These are phyloP conservation scores for Ornithoptera priamus DNA, from an alignment of 2,888 invertebrate genomes.

Conservation along the genomic window DNA sequence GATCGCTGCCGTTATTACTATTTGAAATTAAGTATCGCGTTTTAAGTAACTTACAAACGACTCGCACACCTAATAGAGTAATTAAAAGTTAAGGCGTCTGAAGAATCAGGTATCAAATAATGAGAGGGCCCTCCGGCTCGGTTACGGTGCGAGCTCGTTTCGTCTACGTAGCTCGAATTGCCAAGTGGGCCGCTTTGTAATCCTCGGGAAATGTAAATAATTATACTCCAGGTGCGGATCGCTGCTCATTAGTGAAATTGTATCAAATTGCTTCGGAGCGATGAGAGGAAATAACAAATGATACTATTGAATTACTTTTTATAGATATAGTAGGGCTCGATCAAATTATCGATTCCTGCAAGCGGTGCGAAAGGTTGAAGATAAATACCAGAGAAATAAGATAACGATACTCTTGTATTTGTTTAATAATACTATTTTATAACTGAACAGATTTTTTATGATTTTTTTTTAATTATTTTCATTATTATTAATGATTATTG, in stretches of 20 bases:
- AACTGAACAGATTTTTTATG: no score
- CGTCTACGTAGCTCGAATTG: slow-evolving; percentile 13
- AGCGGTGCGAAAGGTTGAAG: no score
- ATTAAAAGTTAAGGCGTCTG: slow-evolving; percentile 18
- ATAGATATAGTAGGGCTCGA: no score
- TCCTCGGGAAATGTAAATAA: slow-evolving; percentile 23
- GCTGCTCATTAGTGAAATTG: slow-evolving; percentile 26
- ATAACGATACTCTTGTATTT: no score
- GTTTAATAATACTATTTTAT: no score
- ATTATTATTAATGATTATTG: no score
- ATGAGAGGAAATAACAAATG: slow-evolving; percentile 11
- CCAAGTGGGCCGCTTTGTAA: slow-evolving; percentile 24
- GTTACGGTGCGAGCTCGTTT: slow-evolving; percentile 10
- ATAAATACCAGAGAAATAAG: no score
- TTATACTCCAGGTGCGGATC: slow-evolving; percentile 20
- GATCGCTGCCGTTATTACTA: no score
- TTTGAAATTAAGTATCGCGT: not conserved
- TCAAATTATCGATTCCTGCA: no score
- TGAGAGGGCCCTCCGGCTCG: slow-evolving; percentile 11
- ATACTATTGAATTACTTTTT: not conserved
- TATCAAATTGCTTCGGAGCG: slow-evolving; percentile 14
- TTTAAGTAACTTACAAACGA: not conserved
- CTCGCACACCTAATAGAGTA: slow-evolving; percentile 14
- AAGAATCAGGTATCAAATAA: slow-evolving; percentile 25
- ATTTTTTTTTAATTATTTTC: no score